phyloP scores from a whole-genome alignment of 2,888 invertebrate species.

The Clitarchus hookeri region DNA sequence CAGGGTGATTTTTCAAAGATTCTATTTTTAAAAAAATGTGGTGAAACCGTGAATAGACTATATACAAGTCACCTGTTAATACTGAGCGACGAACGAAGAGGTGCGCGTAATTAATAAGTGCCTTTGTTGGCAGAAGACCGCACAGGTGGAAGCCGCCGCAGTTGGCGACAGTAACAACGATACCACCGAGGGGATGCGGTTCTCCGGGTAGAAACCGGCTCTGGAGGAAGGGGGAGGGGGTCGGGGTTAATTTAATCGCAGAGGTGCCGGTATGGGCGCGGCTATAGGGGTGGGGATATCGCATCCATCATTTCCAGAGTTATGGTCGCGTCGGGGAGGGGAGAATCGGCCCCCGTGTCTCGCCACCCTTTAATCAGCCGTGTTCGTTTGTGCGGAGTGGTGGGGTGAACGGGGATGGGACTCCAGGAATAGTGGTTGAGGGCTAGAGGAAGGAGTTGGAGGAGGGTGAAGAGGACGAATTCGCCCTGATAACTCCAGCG shows the following conservation, averaged over 20 bases:
- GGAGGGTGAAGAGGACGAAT: not conserved
- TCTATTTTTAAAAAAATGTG: too few species aligned
- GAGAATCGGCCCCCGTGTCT: not conserved
- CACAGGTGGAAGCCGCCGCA: too few species aligned
- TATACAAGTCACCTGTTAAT: too few species aligned
- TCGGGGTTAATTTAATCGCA: not conserved
- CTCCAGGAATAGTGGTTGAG: not conserved
- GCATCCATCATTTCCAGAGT: slow-evolving; percentile 14
- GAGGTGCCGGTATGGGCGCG: slow-evolving; percentile 5
- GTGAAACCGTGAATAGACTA: too few species aligned
- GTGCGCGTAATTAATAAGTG: too few species aligned
- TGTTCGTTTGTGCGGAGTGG: not conserved
- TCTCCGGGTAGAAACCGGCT: not conserved
- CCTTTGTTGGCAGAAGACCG: too few species aligned
- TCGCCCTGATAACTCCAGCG: not conserved
- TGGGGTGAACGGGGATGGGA: not conserved
- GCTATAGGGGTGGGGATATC: not conserved
- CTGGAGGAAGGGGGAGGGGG: not conserved
- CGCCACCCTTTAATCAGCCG: slow-evolving; percentile 8
- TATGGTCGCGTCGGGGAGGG: not conserved
- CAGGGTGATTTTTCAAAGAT: too few species aligned
- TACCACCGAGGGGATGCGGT: too few species aligned
- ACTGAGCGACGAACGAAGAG: too few species aligned
- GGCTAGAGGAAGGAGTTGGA: not conserved
- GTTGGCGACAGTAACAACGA: too few species aligned